These are phyloP conservation scores for Sebastes steindachneri DNA, from an alignment of 2,797 vertebrate genomes.

Conservation along the genomic window DNA sequence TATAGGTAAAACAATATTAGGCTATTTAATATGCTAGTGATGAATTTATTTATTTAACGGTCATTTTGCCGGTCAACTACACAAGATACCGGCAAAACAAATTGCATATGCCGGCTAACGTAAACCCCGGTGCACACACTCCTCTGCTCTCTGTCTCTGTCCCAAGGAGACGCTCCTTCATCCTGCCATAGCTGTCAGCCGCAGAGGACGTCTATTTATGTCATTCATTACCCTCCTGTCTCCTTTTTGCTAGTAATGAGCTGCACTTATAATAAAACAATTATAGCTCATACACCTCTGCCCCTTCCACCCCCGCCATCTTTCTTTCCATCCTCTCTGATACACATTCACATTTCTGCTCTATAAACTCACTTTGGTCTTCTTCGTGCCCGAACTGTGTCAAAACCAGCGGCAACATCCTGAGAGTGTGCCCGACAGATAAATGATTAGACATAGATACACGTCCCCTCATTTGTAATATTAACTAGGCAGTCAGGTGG, in stretches of 20 bases:
- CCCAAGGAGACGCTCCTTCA: constrained; percentile 48
- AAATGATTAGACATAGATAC: constrained; percentile 34
- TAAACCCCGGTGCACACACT: no score
- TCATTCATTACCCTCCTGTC: constrained; percentile 64
- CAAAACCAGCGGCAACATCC: constrained; percentile 32
- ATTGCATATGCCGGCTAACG: no score
- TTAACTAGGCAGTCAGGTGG: constrained; percentile 22
- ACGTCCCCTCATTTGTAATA: constrained; percentile 37
- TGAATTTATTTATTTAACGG: no score
- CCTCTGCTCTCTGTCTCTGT: not conserved
- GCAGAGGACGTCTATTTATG: constrained; percentile 43
- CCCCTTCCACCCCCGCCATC: not conserved
- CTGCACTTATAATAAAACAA: constrained; percentile 59
- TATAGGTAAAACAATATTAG: no score
- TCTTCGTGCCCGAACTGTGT: constrained; percentile 4
- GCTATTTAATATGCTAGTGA: no score
- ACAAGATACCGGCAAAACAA: no score
- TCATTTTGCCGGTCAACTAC: no score
- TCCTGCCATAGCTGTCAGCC: constrained; percentile 45
- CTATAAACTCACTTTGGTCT: constrained; percentile 19
- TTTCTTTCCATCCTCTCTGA: constrained; percentile 18
- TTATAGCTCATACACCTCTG: constrained; percentile 43
- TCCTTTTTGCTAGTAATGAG: constrained; percentile 64
- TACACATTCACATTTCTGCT: constrained; percentile 25
- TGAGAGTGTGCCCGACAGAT: constrained; percentile 33